Evolutionary conservation across 37 sponge, comb jelly and placozoan genomes (phyloP).

Genomic region (Halichondria panicea): DNA sequence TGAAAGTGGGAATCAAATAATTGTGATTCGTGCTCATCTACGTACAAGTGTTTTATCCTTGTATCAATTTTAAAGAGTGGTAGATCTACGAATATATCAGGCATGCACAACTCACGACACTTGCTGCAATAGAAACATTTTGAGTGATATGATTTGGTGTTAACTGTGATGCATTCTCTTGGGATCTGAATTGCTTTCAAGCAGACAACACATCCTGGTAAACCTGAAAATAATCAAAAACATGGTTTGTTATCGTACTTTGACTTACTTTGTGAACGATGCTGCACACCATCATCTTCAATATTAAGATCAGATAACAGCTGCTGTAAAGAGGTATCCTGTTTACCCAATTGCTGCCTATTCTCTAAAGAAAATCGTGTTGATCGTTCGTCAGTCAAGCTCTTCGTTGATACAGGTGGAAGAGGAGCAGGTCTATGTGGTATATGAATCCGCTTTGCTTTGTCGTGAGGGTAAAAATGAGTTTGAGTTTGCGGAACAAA

Average conservation of each 20-base stretch:
- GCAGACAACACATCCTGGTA: constrained; percentile 27
- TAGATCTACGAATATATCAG: no score
- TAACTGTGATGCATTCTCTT: constrained; percentile 4
- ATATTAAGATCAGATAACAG: constrained; percentile 11
- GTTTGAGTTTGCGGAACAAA: no score
- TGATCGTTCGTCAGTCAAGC: neutral
- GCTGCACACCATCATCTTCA: neutral
- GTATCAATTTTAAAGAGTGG: no score
- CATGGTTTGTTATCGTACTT: neutral
- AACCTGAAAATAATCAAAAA: no score
- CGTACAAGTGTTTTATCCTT: no score
- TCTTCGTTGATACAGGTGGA: neutral
- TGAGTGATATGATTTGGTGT: constrained; percentile 1
- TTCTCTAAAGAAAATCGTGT: neutral
- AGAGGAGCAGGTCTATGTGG: neutral
- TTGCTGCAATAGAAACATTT: constrained; percentile 18
- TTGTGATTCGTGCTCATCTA: no score
- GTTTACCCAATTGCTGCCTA: no score
- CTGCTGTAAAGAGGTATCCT: neutral
- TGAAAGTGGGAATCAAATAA: no score
- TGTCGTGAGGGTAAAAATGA: no score
- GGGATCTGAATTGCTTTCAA: constrained; percentile 6
- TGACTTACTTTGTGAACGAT: constrained; percentile 1
- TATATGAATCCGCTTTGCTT: neutral
- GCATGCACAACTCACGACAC: constrained; percentile 11